phyloP scores from a whole-genome alignment of 2,797 vertebrate genomes.

The Pseudomugil tenellus region DNA sequence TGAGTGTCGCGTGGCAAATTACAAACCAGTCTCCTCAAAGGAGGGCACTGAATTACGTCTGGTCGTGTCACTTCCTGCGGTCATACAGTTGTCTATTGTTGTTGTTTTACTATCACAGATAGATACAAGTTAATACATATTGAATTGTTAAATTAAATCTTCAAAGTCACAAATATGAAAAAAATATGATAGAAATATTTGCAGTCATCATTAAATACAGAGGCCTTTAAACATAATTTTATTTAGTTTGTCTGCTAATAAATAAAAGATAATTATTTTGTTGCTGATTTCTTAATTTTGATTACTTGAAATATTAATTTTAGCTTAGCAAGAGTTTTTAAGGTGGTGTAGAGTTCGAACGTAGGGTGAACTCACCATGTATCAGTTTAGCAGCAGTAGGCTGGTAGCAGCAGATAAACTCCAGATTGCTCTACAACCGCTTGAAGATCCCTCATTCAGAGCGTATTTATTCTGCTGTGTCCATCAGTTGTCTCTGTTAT shows the following conservation, averaged over 20 bases:
- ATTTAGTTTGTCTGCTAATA: background rate
- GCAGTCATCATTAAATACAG: background rate
- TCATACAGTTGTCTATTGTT: background rate
- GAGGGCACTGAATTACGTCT: slow-evolving; percentile 9
- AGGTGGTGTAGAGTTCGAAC: background rate
- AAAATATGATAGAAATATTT: background rate
- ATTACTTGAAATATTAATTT: background rate
- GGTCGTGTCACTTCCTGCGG: slow-evolving; percentile 5
- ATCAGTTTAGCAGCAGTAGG: too few species aligned
- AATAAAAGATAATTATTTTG: background rate
- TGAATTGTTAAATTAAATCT: background rate
- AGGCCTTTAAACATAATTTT: background rate
- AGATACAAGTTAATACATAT: background rate
- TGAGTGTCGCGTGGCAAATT: slow-evolving; percentile 61
- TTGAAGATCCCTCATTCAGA: background rate
- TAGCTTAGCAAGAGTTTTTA: background rate
- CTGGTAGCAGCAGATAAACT: too few species aligned
- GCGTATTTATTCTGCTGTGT: background rate
- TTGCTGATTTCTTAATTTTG: background rate
- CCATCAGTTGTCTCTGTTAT: background rate
- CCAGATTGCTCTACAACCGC: background rate
- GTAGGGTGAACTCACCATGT: too few species aligned
- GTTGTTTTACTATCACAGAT: too few species aligned
- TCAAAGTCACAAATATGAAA: background rate
- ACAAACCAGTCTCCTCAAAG: slow-evolving; percentile 35